Conservation (phyloP, 2,113 vertebrate genomes). For the Xenopus borealis region DNA sequence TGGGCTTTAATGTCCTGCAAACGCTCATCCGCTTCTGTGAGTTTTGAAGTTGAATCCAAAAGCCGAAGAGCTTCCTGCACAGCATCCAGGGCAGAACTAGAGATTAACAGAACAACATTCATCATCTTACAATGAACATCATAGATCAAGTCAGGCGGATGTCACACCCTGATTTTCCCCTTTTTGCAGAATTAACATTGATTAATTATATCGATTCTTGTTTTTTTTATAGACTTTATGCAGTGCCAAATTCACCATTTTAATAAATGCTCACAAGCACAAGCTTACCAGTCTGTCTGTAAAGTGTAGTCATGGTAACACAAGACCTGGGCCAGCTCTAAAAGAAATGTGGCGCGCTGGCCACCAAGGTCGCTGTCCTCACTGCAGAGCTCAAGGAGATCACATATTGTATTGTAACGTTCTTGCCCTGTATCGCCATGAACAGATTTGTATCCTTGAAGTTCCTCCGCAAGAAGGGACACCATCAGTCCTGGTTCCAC, state of each 20-base stretch:
- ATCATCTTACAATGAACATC: too few relatives aligned
- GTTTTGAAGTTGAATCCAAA: conserved; percentile 68
- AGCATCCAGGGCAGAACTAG: conserved; percentile 79
- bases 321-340: conserved; percentile 84
- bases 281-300: conserved; percentile 71
- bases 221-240: too few relatives aligned
- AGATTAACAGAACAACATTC: not conserved
- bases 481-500: conserved; percentile 60
- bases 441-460: conserved; percentile 73
- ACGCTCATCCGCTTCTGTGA: conserved; percentile 40
- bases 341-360: conserved; percentile 70
- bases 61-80: conserved; percentile 75
- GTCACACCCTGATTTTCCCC: too few relatives aligned
- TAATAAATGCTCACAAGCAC: too few relatives aligned
- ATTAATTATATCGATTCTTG: too few relatives aligned
- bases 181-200: too few relatives aligned
- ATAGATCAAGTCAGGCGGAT: too few relatives aligned
- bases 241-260: too few relatives aligned
- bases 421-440: conserved; percentile 77
- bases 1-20: conserved; percentile 81
- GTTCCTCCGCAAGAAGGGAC: conserved; percentile 73
- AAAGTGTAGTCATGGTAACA: conserved; percentile 80
- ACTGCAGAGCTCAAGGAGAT: conserved; percentile 80
- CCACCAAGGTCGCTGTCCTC: conserved; percentile 68
- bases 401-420: conserved; percentile 87